Conservation (phyloP, 92 coral and sea anemone species). For the Zoanthus solanderi region DNA sequence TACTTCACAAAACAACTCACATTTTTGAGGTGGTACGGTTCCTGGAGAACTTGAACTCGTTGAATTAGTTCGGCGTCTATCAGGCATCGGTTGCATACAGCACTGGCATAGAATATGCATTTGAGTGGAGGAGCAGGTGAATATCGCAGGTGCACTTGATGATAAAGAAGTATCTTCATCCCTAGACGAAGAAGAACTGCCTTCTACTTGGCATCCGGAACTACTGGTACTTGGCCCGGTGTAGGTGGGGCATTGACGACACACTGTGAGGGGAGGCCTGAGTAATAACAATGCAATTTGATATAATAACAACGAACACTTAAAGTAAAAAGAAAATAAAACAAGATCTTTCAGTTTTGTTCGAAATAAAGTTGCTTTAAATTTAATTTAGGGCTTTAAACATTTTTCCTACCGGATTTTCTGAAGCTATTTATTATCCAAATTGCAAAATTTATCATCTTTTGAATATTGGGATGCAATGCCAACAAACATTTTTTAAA, state of each 20-base stretch:
- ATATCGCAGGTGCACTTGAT: slow-evolving; percentile 45
- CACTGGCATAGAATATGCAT: slow-evolving; percentile 83
- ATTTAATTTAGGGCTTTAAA: too few relatives aligned
- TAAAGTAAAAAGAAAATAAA: neutral
- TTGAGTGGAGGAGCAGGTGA: slow-evolving; percentile 63
- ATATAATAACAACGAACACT: neutral
- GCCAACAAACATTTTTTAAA: too few relatives aligned
- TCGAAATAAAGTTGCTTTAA: too few relatives aligned
- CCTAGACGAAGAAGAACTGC: neutral
- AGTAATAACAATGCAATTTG: neutral
- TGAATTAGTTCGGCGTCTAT: slow-evolving; percentile 48
- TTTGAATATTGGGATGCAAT: too few relatives aligned
- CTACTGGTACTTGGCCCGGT: slow-evolving; percentile 30
- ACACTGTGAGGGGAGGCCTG: slow-evolving; percentile 55
- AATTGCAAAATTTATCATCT: too few relatives aligned
- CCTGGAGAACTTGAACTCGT: slow-evolving; percentile 16
- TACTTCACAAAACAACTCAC: slow-evolving; percentile 57
- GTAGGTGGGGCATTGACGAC: slow-evolving; percentile 78
- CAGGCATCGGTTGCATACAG: slow-evolving; percentile 90
- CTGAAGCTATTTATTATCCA: too few relatives aligned
- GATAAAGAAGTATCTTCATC: slow-evolving; percentile 23
- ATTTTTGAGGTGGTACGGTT: slow-evolving; percentile 74
- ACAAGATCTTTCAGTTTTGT: too few relatives aligned
- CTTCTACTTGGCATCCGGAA: slow-evolving; percentile 1
- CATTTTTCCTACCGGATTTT: too few relatives aligned